Evolutionary conservation across 2,113 vertebrate genomes (phyloP).

Genomic region (Circaetus cinerascens): DNA sequence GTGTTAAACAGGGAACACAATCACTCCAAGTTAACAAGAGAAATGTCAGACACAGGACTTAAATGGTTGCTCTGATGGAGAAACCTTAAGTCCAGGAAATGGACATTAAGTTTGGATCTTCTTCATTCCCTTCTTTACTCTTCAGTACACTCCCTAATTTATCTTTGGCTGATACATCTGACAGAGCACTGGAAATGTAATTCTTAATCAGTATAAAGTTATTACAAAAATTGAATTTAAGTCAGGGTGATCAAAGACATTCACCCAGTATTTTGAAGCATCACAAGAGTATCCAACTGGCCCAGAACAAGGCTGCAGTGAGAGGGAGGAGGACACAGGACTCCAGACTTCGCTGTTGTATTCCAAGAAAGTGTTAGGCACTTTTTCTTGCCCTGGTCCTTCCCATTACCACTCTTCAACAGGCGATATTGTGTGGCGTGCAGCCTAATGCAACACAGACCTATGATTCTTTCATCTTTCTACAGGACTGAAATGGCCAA

Average conservation of each 20-base stretch:
- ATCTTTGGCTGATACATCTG: neutral
- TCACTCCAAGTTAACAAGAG: neutral
- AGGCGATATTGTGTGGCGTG: neutral
- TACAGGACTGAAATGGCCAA: neutral
- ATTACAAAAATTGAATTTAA: neutral
- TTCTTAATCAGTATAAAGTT: neutral
- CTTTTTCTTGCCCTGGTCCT: neutral
- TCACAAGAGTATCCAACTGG: neutral
- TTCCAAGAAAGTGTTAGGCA: neutral
- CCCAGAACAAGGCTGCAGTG: neutral
- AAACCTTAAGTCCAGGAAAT: conserved; percentile 7
- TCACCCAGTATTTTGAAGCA: neutral
- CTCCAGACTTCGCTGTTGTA: neutral
- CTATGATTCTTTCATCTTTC: neutral
- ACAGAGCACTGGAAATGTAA: neutral
- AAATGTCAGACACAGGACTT: neutral
- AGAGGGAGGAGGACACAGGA: neutral
- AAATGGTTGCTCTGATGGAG: neutral
- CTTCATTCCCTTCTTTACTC: neutral
- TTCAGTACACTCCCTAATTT: neutral
- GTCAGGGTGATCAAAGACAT: neutral
- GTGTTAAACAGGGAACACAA: conserved; percentile 29
- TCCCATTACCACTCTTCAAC: neutral
- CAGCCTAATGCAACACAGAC: neutral
- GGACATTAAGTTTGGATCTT: neutral